Conservation (phyloP, 2,888 invertebrate genomes). For the Argyresthia albistria region DNA sequence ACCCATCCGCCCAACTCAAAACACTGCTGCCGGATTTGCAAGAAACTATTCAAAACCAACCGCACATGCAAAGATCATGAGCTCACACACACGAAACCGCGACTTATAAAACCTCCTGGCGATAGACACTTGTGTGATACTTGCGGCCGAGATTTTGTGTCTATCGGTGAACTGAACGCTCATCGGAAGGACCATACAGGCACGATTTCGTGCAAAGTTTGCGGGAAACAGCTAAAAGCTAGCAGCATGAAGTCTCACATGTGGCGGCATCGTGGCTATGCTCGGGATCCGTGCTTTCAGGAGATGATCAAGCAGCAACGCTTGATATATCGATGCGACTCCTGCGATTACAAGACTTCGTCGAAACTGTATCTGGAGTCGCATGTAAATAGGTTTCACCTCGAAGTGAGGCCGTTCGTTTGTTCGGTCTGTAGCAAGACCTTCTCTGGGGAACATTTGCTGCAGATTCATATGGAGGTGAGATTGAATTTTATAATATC, state of each 20-base stretch:
- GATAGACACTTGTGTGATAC: background rate
- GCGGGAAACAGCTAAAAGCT: background rate
- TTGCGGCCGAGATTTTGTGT: background rate
- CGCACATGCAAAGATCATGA: slow-evolving; percentile 1
- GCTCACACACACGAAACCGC: too few species aligned
- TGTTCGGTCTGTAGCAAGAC: slow-evolving; percentile 15
- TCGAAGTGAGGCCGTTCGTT: slow-evolving; percentile 16
- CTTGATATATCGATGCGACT: background rate
- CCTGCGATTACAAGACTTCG: background rate
- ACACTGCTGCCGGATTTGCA: background rate
- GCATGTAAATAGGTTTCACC: slow-evolving; percentile 17
- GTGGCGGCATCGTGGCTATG: background rate
- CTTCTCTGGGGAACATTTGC: slow-evolving; percentile 15
- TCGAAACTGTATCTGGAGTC: slow-evolving; percentile 8
- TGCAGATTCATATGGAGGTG: slow-evolving; percentile 5
- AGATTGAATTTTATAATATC: too few species aligned
- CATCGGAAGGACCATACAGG: background rate
- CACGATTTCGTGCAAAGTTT: background rate
- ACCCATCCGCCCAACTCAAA: background rate
- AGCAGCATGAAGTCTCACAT: background rate
- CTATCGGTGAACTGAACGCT: background rate
- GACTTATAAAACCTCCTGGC: too few species aligned
- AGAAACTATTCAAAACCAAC: background rate
- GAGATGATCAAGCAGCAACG: background rate
- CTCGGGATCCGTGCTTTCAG: background rate